Evolutionary conservation across 2,888 invertebrate genomes (phyloP).

Genomic region (Leptopilina myrica): DNA sequence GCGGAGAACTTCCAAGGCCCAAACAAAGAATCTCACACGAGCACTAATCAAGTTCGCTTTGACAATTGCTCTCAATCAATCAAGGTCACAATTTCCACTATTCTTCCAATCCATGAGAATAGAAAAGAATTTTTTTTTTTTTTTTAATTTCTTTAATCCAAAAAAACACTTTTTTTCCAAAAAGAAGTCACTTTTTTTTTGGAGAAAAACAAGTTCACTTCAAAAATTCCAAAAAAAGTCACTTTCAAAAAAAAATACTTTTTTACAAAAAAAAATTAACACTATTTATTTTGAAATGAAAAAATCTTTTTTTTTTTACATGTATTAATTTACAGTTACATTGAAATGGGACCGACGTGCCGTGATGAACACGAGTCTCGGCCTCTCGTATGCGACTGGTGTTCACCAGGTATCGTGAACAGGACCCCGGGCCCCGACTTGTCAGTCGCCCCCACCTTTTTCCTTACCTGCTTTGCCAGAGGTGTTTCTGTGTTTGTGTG

Average conservation of each 20-base stretch:
- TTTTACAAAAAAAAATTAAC: neutral
- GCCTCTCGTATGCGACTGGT: constrained; percentile 72
- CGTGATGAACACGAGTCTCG: constrained; percentile 53
- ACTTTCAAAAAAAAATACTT: neutral
- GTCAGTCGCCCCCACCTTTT: constrained; percentile 60
- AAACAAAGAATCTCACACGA: constrained; percentile 21
- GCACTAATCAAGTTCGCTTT: constrained; percentile 38
- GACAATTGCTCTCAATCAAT: constrained; percentile 46
- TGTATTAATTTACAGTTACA: constrained; percentile 63
- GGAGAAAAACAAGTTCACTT: neutral
- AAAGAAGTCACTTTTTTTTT: neutral
- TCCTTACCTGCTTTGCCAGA: too few species aligned
- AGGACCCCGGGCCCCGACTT: constrained; percentile 69
- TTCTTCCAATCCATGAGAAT: too few species aligned
- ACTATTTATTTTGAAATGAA: too few species aligned
- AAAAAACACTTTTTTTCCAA: too few species aligned
- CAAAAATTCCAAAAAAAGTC: neutral
- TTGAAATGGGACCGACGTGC: constrained; percentile 43
- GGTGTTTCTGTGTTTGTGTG: constrained; percentile 44
- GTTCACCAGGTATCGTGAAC: constrained; percentile 58
- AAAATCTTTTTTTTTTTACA: too few species aligned
- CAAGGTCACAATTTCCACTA: constrained; percentile 28
- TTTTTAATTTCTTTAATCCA: too few species aligned
- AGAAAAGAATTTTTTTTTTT: too few species aligned
- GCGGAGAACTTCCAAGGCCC: constrained; percentile 9